Evolutionary conservation across 2,888 invertebrate genomes (phyloP), one percentile per base, ranked within the genome.

Genomic region (Chrysolina americana): DNA sequence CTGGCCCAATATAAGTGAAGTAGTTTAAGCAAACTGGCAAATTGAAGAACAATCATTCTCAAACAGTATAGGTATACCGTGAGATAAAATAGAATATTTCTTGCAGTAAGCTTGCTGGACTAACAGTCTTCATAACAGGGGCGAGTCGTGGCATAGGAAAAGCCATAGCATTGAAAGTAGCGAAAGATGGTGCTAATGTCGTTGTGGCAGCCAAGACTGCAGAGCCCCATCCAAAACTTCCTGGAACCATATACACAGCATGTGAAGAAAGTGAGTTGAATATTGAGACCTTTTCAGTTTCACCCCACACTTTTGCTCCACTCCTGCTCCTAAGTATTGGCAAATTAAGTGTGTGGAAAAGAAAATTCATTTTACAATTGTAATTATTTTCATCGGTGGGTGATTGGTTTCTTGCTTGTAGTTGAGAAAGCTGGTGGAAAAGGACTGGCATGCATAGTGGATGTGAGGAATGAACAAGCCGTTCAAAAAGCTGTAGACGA

Each of bases 141-240:
- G 98, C 97, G 17, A 98, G 97, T 70, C 91, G 99, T 82, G 99
- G 99, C 41, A 99, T 99, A 84, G 99, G 99, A 0, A 96, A 97
- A 89, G 95, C 94, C 17, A 98, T 99, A 81, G 98, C 98, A 5
- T 86, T 98, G 73, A 98, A 97, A 89, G 95, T 95, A 2, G 97
- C 98, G 0, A 92, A 91, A 87, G 97, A 98, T 91, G 97, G 97
- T 41, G 97, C 97, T 0, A 97, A 97, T 88, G 91, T 98, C 81
- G 94, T 97, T 15, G 92, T 98, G 78, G 97, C 97, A 68, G 97
- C 97, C 6, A 98, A 98, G 90, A 97, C 97, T 28, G 94, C 95
- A 0, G 93, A 94, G 78, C 93, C 96, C 0, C 96, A 98, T 90
- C 96, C 97, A 0, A 97, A 96, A 88, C 89, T 98, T 48, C 95